Evolutionary conservation across 2,888 invertebrate species (phyloP).

Genomic region (Brachyptera risi): DNA sequence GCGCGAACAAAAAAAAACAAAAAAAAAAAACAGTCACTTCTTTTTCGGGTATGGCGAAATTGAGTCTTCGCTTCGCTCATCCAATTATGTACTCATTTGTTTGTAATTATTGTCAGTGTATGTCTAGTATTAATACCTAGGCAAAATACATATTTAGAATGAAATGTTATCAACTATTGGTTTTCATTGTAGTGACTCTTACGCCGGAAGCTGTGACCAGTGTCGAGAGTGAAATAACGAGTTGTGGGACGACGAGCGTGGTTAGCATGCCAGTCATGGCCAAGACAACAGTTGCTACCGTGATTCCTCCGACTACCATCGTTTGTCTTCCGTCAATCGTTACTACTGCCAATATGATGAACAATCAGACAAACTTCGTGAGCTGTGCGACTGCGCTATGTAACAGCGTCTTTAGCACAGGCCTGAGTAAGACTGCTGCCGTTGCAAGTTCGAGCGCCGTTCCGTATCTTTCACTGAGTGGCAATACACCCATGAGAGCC

Average conservation of each 20-base stretch:
- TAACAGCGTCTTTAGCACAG: too few relatives aligned
- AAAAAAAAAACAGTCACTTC: too few relatives aligned
- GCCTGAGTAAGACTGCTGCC: conserved; percentile 27
- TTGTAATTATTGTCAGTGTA: too few relatives aligned
- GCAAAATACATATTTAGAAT: too few relatives aligned
- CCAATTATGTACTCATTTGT: too few relatives aligned
- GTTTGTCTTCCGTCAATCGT: conserved; percentile 47
- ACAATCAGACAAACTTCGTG: conserved; percentile 18
- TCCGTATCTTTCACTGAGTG: conserved; percentile 49
- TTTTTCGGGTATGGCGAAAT: too few relatives aligned
- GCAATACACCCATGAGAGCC: conserved; percentile 50
- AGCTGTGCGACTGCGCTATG: conserved; percentile 1
- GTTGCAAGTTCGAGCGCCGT: conserved; percentile 49
- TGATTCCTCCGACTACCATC: conserved; percentile 52
- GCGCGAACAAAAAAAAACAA: too few relatives aligned
- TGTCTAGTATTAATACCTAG: too few relatives aligned
- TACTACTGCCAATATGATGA: conserved; percentile 23
- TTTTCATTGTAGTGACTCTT: conserved; percentile 48
- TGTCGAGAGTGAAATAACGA: conserved; percentile 49
- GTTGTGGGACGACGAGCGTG: conserved; percentile 41
- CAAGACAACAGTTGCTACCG: conserved; percentile 44
- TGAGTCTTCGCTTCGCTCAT: too few relatives aligned
- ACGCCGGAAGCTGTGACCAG: conserved; percentile 57
- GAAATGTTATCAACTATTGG: too few relatives aligned
- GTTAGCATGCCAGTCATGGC: conserved; percentile 40